Evolutionary conservation across 1,140 invertebrate genomes (phyloP).

Genomic region (Macrobrachium rosenbergii): DNA sequence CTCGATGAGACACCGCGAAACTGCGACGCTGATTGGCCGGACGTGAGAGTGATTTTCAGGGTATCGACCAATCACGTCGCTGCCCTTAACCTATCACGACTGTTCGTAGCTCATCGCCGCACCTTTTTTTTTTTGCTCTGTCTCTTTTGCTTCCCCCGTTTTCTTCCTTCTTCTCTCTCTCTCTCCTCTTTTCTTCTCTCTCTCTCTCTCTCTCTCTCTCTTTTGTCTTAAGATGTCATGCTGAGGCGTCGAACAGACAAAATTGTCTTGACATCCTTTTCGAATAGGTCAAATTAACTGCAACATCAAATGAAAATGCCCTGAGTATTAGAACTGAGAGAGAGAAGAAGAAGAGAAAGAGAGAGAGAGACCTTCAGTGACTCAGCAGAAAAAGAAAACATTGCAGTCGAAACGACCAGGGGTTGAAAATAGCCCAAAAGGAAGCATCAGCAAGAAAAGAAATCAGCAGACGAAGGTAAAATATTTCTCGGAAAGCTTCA

Average conservation of each 20-base stretch:
- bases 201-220: slow-evolving; percentile 32
- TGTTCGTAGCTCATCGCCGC: not conserved
- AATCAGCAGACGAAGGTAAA: too few relatives aligned
- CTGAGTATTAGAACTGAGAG: too few relatives aligned
- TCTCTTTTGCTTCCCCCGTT: not conserved
- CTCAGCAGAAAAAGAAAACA: too few relatives aligned
- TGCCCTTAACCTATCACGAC: not conserved
- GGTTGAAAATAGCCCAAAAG: too few relatives aligned
- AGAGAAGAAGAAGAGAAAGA: not conserved
- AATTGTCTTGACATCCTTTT: not conserved
- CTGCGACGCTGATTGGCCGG: too few relatives aligned
- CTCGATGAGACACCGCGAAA: not conserved
- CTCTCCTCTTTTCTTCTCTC: too few relatives aligned
- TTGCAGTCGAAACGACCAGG: too few relatives aligned
- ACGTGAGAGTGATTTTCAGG: too few relatives aligned
- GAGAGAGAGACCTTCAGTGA: not conserved
- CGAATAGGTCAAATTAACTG: not conserved
- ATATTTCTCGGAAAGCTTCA: too few relatives aligned
- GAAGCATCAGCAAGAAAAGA: too few relatives aligned
- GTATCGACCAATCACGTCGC: not conserved
- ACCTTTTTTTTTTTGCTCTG: not conserved
- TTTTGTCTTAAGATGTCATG: not conserved
- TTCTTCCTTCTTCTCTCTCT: not conserved
- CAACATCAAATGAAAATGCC: not conserved
- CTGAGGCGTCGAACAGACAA: not conserved